Conservation (phyloP, 2,113 vertebrate species). For the Ammodytes marinus region DNA sequence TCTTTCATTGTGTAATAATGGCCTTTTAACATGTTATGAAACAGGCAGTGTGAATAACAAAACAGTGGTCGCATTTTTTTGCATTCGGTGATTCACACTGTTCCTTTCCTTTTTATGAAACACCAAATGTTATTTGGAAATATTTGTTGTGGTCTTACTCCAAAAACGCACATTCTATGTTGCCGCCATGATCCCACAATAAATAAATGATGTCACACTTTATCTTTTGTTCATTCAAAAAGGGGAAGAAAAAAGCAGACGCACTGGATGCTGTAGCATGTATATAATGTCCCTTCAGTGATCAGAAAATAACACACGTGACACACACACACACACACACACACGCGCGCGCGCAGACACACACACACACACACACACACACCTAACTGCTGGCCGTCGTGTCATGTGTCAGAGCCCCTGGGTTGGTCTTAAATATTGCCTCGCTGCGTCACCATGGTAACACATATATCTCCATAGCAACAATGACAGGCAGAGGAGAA, state of each 20-base stretch:
- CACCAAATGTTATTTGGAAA: not conserved
- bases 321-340: not conserved
- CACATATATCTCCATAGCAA: slow-evolving; percentile 73
- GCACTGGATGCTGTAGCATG: not conserved
- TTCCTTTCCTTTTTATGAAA: slow-evolving; percentile 1
- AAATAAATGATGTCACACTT: not conserved
- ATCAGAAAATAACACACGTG: not conserved
- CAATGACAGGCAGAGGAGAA: slow-evolving; percentile 71
- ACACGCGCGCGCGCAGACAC: no score
- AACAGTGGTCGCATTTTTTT: slow-evolving; percentile 7
- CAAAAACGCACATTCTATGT: not conserved
- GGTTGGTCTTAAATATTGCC: slow-evolving; percentile 49
- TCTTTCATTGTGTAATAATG: slow-evolving; percentile 24
- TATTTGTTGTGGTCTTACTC: not conserved
- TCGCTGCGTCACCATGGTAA: slow-evolving; percentile 65
- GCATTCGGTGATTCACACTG: not conserved
- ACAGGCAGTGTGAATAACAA: slow-evolving; percentile 17
- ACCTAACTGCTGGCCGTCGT: slow-evolving; percentile 8
- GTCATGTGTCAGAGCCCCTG: slow-evolving; percentile 36
- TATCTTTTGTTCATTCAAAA: not conserved
- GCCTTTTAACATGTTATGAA: slow-evolving; percentile 42
- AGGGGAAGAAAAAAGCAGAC: not conserved
- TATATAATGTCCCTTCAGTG: not conserved
- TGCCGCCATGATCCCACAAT: not conserved
- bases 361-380: slow-evolving; percentile 1